phyloP scores from a whole-genome alignment of 2,797 vertebrate species.

The Steatocranus sp. region DNA sequence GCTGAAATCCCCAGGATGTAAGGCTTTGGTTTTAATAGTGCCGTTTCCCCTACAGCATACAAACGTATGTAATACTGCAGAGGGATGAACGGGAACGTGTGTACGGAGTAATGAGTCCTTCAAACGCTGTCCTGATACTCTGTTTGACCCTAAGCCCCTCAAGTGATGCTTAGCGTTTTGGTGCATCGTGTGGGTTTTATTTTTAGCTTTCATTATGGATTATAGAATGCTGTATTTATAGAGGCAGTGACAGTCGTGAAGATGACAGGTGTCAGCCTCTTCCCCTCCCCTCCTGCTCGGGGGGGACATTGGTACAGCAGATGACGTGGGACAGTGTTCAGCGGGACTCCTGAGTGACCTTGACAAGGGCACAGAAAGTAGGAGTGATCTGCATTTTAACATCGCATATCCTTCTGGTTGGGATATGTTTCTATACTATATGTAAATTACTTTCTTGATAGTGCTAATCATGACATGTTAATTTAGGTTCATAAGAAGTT shows the following conservation, averaged over 20 bases:
- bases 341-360: constrained; percentile 64
- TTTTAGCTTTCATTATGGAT: constrained; percentile 68
- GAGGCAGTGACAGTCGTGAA: constrained; percentile 66
- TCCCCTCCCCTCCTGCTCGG: constrained; percentile 15
- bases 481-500: neutral
- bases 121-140: constrained; percentile 31
- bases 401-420: neutral
- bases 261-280: constrained; percentile 74
- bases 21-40: neutral
- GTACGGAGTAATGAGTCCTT: constrained; percentile 23
- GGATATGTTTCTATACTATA: neutral
- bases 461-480: neutral
- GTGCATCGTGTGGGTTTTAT: constrained; percentile 55
- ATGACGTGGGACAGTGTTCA: constrained; percentile 29
- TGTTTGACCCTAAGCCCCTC: constrained; percentile 47
- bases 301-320: constrained; percentile 37
- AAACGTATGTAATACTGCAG: neutral
- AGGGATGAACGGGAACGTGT: neutral
- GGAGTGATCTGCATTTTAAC: neutral
- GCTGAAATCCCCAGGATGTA: constrained; percentile 13
- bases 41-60: neutral
- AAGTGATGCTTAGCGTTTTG: constrained; percentile 54
- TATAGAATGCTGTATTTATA: constrained; percentile 76
- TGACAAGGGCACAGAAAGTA: constrained; percentile 54
- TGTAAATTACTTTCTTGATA: neutral